Evolutionary conservation across 2,797 vertebrate species (phyloP), one percentile per base, ranked within the genome.

Genomic region (Nothura maculosa): DNA sequence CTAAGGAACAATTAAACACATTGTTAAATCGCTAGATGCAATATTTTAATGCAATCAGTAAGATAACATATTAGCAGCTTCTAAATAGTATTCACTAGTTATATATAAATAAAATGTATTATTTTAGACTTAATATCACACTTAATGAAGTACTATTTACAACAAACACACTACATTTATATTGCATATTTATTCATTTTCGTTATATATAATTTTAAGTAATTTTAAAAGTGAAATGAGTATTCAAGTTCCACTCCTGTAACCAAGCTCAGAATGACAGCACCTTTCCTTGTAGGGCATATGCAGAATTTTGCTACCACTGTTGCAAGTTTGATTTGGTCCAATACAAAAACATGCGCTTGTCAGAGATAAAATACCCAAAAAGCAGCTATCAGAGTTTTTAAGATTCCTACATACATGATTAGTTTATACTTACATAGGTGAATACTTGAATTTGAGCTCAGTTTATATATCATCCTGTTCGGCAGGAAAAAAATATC

Each of bases 381-480:
- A 87, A 64, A 4, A 36, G 9, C n/a, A 90, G 19, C 12, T 88
- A 61, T 21, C 18, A 79, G 3, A 75, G 12, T 21, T 89, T 85
- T 69, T 1, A 12, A 61, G 83, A 75, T 7, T 66, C 11, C 42
- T 72, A 40, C 52, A 40, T 42, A n/a, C 12, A 62, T 85, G 76
- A 50, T 63, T 63, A 78, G 68, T 69, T 85, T 28, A 81, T 93
- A 95, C 55, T 87, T 94, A 89, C 84, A 83, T 47, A 76, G 5
- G n/a, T 73, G 76, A 92, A 67, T 63, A 89, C 24, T 47, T 79
- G 55, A 87, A 83, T 76, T 58, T 90, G 60, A 88, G 83, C 60
- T 90, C 76, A 83, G 28, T 10, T 90, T 87, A 78, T 78, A 34
- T 36, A 88, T 89, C 73, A 86, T 52, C 40, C 43, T 87, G 30